Percentiles rank a stretch among this genome's conserved stretches.
These are phyloP conservation scores for Argyresthia albistria DNA, from an alignment of 2,888 invertebrate genomes.

Conservation along the genomic window DNA sequence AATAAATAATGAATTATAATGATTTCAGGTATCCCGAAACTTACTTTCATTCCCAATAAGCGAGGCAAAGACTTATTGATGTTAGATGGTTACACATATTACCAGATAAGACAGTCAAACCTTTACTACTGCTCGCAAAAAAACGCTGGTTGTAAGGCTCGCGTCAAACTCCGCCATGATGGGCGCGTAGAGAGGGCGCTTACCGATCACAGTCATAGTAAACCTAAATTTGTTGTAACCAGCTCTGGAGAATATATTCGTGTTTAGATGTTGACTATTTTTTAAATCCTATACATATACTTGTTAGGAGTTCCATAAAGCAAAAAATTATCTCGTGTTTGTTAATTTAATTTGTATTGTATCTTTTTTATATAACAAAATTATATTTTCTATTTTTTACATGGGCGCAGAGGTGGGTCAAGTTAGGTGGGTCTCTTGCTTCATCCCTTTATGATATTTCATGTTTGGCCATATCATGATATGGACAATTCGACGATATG, in stretches of 20 bases:
- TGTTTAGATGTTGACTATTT: not conserved
- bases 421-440: too few relatives aligned
- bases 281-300: too few relatives aligned
- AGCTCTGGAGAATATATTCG: not conserved
- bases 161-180: not conserved
- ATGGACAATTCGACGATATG: too few relatives aligned
- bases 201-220: not conserved
- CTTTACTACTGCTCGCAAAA: constrained; percentile 22
- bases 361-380: too few relatives aligned
- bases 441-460: too few relatives aligned
- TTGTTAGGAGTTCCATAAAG: too few relatives aligned
- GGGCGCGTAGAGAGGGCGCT: not conserved
- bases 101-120: constrained; percentile 15
- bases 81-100: constrained; percentile 21
- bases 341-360: too few relatives aligned
- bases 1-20: too few relatives aligned
- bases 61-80: constrained; percentile 15
- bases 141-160: constrained; percentile 5
- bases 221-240: not conserved
- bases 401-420: too few relatives aligned
- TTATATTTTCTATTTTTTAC: too few relatives aligned
- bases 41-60: not conserved
- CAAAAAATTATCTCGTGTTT: too few relatives aligned
- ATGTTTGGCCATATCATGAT: too few relatives aligned
- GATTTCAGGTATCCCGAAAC: not conserved